Conservation (phyloP, 2,888 invertebrate species). For the Aquatica leii region DNA sequence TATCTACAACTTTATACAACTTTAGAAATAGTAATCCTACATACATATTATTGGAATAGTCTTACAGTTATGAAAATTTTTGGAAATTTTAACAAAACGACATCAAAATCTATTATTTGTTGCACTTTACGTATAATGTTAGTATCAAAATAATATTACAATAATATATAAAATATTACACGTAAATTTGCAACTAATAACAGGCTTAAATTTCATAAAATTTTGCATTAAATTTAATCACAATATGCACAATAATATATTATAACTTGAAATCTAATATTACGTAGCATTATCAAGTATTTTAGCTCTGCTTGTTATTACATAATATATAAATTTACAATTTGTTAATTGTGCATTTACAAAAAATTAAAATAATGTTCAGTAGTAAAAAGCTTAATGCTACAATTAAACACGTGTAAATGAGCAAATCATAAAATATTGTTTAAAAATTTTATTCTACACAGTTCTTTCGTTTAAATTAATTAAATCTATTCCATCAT, state of each 20-base stretch:
- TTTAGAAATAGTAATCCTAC: conserved; percentile 48
- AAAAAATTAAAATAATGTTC: conserved; percentile 2
- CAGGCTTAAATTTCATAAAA: conserved; percentile 29
- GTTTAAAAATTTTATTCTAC: too few species aligned
- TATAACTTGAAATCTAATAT: conserved; percentile 34
- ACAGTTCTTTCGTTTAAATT: too few species aligned
- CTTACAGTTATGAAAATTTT: conserved; percentile 39
- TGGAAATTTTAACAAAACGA: conserved; percentile 31
- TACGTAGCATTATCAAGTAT: conserved; percentile 30
- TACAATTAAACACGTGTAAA: conserved; percentile 17
- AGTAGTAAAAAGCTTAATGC: conserved; percentile 3
- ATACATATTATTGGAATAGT: conserved; percentile 47
- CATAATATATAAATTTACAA: conserved; percentile 24
- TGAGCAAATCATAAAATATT: conserved; percentile 13
- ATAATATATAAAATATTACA: conserved; percentile 31
- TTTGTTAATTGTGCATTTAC: conserved; percentile 27
- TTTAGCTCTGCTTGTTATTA: conserved; percentile 23
- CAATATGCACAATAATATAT: conserved; percentile 38
- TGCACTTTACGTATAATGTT: conserved; percentile 29
- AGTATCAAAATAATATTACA: conserved; percentile 37
- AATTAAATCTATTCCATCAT: too few species aligned
- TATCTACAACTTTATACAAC: conserved; percentile 51
- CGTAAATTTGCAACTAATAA: conserved; percentile 27
- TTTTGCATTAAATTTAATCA: conserved; percentile 36
- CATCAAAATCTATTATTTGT: conserved; percentile 27